phyloP scores from a whole-genome alignment of 2,113 vertebrate genomes.

The Dipodomys spectabilis region DNA sequence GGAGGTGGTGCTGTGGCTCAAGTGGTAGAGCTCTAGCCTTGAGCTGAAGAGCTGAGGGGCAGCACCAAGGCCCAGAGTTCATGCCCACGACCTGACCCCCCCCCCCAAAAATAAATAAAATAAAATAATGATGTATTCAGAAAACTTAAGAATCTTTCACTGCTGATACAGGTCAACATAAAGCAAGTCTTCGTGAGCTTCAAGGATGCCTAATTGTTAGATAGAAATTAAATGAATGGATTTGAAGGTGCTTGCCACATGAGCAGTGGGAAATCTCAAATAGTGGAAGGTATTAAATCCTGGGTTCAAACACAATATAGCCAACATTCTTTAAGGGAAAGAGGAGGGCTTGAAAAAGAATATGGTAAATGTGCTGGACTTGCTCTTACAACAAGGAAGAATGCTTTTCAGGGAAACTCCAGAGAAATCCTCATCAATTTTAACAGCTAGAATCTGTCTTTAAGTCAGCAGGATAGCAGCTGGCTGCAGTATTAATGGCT shows the following conservation, averaged over 20 bases:
- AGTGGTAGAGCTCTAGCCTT: no score
- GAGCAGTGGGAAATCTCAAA: background rate
- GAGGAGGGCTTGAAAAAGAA: background rate
- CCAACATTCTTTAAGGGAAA: background rate
- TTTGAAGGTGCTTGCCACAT: background rate
- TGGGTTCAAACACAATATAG: background rate
- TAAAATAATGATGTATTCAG: slow-evolving; percentile 11
- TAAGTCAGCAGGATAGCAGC: slow-evolving; percentile 71
- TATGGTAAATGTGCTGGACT: background rate
- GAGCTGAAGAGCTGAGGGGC: no score
- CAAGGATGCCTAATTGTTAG: background rate
- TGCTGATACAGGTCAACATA: background rate
- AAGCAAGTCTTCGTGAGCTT: background rate
- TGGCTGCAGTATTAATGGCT: slow-evolving; percentile 80
- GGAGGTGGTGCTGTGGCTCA: no score
- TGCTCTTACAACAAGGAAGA: slow-evolving; percentile 22
- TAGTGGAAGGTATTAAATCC: background rate
- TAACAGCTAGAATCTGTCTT: slow-evolving; percentile 73
- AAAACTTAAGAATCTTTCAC: slow-evolving; percentile 24
- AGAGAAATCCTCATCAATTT: slow-evolving; percentile 72
- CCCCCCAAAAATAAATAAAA: no score
- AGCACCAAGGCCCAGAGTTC: no score
- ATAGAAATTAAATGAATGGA: background rate
- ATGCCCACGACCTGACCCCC: no score
- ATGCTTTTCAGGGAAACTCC: slow-evolving; percentile 64